Percentiles rank a stretch among this genome's conserved stretches.
Evolutionary conservation across 2,888 invertebrate genomes (phyloP).

Genomic region (Automeris io): DNA sequence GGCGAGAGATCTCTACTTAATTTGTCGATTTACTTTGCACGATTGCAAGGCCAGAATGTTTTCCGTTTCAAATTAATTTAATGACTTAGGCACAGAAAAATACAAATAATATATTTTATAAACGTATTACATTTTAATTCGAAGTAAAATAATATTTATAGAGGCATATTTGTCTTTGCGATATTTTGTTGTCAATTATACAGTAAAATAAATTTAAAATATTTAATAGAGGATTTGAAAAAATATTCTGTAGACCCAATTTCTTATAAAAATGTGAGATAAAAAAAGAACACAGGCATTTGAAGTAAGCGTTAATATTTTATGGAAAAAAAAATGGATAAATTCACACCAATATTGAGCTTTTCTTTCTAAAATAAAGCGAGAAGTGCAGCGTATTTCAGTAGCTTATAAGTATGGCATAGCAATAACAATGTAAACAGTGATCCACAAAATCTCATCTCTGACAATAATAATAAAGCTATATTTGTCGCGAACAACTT

Average conservation of each 20-base stretch:
- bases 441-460: constrained; percentile 54
- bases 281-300: too few relatives aligned
- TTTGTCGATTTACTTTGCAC: not conserved
- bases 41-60: not conserved
- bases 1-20: constrained; percentile 27
- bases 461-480: constrained; percentile 52
- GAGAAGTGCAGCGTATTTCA: constrained; percentile 41
- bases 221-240: too few relatives aligned
- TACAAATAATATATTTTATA: not conserved
- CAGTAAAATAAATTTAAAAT: too few relatives aligned
- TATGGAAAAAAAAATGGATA: not conserved
- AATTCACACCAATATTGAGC: not conserved
- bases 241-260: too few relatives aligned
- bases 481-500: constrained; percentile 52
- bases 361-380: constrained; percentile 4
- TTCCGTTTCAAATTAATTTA: not conserved
- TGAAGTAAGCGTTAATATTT: too few relatives aligned
- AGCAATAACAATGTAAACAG: constrained; percentile 46
- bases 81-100: not conserved
- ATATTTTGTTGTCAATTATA: too few relatives aligned
- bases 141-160: too few relatives aligned
- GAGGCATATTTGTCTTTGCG: too few relatives aligned
- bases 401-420: constrained; percentile 43
- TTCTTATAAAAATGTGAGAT: too few relatives aligned
- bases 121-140: too few relatives aligned